Evolutionary conservation across 2,888 invertebrate genomes (phyloP), one percentile per base, ranked within the genome.

Genomic region (Watsonalla binaria): DNA sequence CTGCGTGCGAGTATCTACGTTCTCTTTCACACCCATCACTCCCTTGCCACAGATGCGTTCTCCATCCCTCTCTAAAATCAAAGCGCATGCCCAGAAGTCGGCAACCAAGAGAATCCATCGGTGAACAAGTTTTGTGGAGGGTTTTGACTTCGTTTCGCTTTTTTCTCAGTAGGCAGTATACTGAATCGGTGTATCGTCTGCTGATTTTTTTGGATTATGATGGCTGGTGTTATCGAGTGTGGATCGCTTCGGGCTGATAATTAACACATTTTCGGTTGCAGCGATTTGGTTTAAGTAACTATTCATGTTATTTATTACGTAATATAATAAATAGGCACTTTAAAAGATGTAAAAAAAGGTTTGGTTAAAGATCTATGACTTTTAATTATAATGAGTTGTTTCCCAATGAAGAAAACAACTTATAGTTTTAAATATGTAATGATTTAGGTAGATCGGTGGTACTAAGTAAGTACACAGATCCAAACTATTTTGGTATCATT

Each of bases 51-150:
- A 51, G 57, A 52, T 46, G 56, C 56, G 39, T 58, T 51, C 42
- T 59, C 56, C 59, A 62, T 79, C 79, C 67, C 70, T 58, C 59
- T 70, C 66, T 57, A 61, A 66, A 53, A 56, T 54, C 61, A 55
- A 55, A 74, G 73, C 71, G 73, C 83, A 71, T 89, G 87, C 86
- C 89, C 90, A 85, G 90, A 88, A 87, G 87, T 81, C 78, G 60
- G 76, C 77, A 82, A 79, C 78, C 70, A 70, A 71, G 76, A 80
- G 80, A 80, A 80, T 78, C 80, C 78, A 78, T 72, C 74, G 80
- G 74, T 82, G 84, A 85, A 86, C 89, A 81, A 84, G 89, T 89
- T 89, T 81, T 82, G 78, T 82, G 74, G 81, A 76, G 80, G 77
- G 76, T 85, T 78, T 82, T 80, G 84, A 84, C 81, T 84, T 71